Evolutionary conservation across 2,888 invertebrate genomes (phyloP).

Genomic region (Agrotis exclamationis): DNA sequence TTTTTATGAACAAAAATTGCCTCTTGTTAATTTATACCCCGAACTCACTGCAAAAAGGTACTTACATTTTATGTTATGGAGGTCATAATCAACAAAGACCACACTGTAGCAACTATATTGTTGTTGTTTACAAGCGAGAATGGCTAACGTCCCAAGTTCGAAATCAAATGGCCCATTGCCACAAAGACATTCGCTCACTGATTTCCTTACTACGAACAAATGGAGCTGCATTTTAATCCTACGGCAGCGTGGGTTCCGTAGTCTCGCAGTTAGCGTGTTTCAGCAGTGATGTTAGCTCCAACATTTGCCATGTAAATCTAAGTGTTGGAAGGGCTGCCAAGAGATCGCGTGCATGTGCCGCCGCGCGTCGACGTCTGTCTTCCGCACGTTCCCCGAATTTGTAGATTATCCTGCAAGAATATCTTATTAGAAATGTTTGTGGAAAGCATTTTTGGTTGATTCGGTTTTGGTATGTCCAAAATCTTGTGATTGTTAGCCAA

Average conservation of each 20-base stretch:
- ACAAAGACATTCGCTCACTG: slow-evolving; percentile 43
- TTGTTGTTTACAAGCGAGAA: not conserved
- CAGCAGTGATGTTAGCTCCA: slow-evolving; percentile 58
- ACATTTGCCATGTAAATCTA: slow-evolving; percentile 68
- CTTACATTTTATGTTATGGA: no score
- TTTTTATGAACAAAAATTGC: not conserved
- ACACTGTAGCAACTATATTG: not conserved
- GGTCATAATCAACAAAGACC: slow-evolving; percentile 5
- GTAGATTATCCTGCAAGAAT: slow-evolving; percentile 54
- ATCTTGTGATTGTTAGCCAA: not conserved
- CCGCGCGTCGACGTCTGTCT: slow-evolving; percentile 51
- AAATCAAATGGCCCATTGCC: slow-evolving; percentile 38
- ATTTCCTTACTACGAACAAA: slow-evolving; percentile 42
- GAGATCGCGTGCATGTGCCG: slow-evolving; percentile 62
- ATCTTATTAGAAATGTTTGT: slow-evolving; percentile 40
- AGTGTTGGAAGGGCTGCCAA: slow-evolving; percentile 65
- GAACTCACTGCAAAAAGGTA: not conserved
- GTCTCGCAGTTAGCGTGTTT: slow-evolving; percentile 55
- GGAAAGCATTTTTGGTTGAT: slow-evolving; percentile 10
- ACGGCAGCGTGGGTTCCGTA: slow-evolving; percentile 33
- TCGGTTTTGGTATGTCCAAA: not conserved
- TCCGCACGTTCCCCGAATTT: slow-evolving; percentile 59
- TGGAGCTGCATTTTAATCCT: slow-evolving; percentile 50
- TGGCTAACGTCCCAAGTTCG: not conserved
- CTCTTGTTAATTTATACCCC: not conserved